phyloP scores from a whole-genome alignment of 2,113 vertebrate genomes.

The Zosterops borbonicus region DNA sequence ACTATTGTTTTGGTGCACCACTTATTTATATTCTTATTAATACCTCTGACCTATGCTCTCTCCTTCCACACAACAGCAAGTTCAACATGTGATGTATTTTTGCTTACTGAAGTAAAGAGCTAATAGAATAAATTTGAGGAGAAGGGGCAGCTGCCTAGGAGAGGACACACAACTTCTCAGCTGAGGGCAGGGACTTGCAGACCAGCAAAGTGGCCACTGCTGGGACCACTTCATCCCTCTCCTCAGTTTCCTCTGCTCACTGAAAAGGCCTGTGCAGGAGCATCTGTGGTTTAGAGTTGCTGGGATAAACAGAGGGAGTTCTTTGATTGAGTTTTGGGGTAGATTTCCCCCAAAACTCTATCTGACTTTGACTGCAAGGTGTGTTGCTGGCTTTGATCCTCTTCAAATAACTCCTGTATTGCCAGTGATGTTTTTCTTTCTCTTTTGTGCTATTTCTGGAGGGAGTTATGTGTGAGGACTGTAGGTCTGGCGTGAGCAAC shows the following conservation, averaged over 20 bases:
- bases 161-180: not conserved
- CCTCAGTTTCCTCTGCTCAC: not conserved
- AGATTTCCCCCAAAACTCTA: fast-evolving
- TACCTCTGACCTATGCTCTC: not conserved
- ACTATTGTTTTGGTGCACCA: not conserved
- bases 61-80: not conserved
- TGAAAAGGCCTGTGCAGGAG: not conserved
- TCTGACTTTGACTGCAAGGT: not conserved
- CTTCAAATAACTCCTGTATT: not conserved
- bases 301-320: fast-evolving
- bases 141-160: not conserved
- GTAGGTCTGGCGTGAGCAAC: not conserved
- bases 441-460: not conserved
- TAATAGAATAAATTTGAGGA: not conserved
- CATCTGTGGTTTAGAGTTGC: not conserved
- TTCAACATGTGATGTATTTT: not conserved
- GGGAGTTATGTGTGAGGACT: not conserved
- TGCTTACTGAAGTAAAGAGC: not conserved
- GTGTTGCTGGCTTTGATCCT: not conserved
- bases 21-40: not conserved
- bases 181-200: not conserved
- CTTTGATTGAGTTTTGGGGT: not conserved
- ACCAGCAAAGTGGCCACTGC: not conserved
- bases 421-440: not conserved
- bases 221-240: not conserved